These are phyloP conservation scores for Pocillopora meandrina DNA, from an alignment of 92 coral and sea anemone species.

Conservation along the genomic window DNA sequence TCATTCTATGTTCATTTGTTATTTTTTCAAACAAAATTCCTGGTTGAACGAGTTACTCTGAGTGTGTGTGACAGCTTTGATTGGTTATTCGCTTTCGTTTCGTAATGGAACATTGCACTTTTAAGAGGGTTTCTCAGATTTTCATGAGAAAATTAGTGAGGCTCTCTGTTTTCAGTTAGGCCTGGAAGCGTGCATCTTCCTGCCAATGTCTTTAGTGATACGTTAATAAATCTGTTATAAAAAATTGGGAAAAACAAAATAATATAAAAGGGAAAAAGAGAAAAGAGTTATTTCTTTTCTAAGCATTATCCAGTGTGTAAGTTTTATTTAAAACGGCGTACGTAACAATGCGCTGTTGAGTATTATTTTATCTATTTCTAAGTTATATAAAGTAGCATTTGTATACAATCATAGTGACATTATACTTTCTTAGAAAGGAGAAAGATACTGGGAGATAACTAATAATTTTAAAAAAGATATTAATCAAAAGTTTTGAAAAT, in stretches of 20 bases:
- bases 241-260: not conserved
- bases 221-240: not conserved
- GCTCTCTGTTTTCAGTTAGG: too few species aligned
- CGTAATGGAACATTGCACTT: too few species aligned
- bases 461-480: not conserved
- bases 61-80: too few species aligned
- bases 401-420: not conserved
- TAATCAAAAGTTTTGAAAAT: not conserved
- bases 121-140: too few species aligned
- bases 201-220: too few species aligned
- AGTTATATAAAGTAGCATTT: constrained; percentile 17
- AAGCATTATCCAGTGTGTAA: not conserved
- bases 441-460: constrained; percentile 3
- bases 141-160: too few species aligned
- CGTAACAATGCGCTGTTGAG: not conserved
- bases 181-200: too few species aligned
- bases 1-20: too few species aligned
- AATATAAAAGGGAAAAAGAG: not conserved
- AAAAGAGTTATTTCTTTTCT: not conserved
- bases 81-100: too few species aligned
- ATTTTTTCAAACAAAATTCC: too few species aligned
- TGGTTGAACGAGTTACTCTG: too few species aligned
- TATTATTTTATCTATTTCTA: constrained; percentile 17
- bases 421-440: constrained; percentile 1
- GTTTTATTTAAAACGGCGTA: constrained; percentile 27